Evolutionary conservation across 2,113 vertebrate genomes (phyloP).

Genomic region (Butorides virescens): DNA sequence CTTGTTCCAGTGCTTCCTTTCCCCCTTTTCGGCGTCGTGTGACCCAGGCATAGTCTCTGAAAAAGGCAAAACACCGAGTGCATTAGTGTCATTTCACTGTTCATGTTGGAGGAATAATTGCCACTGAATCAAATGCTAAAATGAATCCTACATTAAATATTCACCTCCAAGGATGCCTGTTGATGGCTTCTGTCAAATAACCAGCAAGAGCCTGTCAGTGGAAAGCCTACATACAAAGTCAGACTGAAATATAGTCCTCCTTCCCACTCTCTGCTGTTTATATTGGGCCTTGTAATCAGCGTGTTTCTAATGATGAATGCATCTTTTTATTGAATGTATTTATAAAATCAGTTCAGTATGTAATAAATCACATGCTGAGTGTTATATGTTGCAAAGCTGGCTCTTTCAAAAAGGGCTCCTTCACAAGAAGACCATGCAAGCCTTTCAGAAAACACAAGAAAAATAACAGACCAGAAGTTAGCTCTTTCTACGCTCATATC

Average conservation of each 20-base stretch:
- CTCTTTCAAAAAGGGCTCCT: background rate
- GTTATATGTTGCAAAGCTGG: background rate
- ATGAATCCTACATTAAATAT: background rate
- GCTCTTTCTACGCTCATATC: background rate
- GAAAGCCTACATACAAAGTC: background rate
- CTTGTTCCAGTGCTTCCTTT: background rate
- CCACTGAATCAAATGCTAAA: slow-evolving; percentile 34
- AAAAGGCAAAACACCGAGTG: background rate
- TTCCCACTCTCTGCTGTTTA: slow-evolving; percentile 13
- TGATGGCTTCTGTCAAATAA: slow-evolving; percentile 51
- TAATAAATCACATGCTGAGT: background rate
- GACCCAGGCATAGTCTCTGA: background rate
- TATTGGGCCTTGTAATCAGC: background rate
- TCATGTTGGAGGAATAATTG: slow-evolving; percentile 39
- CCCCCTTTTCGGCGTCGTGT: background rate
- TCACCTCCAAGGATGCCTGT: slow-evolving; percentile 16
- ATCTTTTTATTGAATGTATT: background rate
- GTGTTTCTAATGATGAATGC: background rate
- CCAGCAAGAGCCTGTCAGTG: slow-evolving; percentile 15
- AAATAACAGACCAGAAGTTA: background rate
- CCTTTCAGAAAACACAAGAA: background rate
- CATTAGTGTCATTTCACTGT: slow-evolving; percentile 2
- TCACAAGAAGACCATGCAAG: background rate
- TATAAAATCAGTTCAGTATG: background rate
- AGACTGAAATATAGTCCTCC: background rate